Percentiles rank a stretch among this genome's conserved stretches.
Conservation (phyloP, 2,113 vertebrate species). For the Actenoides lindsayi region DNA sequence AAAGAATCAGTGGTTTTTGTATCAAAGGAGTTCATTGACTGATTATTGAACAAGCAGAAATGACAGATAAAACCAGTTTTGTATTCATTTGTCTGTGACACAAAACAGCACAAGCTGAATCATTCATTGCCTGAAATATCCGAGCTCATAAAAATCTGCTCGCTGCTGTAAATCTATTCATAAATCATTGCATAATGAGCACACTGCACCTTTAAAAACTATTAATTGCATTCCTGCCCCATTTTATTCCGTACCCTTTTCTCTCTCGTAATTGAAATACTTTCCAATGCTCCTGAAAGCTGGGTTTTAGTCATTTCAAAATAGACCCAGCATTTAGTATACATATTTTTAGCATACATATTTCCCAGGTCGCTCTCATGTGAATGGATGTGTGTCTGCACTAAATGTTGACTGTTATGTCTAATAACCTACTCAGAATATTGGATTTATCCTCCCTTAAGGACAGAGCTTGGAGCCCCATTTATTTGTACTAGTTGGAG, state of each 20-base stretch:
- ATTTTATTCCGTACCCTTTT: not conserved
- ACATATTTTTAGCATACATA: not conserved
- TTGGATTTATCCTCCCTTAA: slow-evolving; percentile 19
- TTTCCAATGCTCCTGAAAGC: not conserved
- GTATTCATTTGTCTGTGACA: not conserved
- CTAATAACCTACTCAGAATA: not conserved
- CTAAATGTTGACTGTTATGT: not conserved
- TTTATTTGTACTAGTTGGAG: slow-evolving; percentile 31
- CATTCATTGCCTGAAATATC: slow-evolving; percentile 13
- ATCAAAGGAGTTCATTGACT: not conserved
- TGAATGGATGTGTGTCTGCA: not conserved
- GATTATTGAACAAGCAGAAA: not conserved
- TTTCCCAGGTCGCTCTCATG: not conserved
- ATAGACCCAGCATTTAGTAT: not conserved
- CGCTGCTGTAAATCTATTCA: not conserved
- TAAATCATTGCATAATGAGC: not conserved
- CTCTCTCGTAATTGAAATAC: not conserved
- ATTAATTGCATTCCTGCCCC: not conserved
- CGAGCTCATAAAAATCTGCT: not conserved
- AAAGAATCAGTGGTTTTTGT: not conserved
- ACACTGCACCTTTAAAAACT: slow-evolving; percentile 2
- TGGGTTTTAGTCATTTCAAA: not conserved
- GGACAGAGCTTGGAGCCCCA: not conserved
- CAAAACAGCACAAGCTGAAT: not conserved
- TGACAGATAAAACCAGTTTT: not conserved